phyloP scores from a whole-genome alignment of 1,140 invertebrate genomes.

The Drosophila murphyi region DNA sequence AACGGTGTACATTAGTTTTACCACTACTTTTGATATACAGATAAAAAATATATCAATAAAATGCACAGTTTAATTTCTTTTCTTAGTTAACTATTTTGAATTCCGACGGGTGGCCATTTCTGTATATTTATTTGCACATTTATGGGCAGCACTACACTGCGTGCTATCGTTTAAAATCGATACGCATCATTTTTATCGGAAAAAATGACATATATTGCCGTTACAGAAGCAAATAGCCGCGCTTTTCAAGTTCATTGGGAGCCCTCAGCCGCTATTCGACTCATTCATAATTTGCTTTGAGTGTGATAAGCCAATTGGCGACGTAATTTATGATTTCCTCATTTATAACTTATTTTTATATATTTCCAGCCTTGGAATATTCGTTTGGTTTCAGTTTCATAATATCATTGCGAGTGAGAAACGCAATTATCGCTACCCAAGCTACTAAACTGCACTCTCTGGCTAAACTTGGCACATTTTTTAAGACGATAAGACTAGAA shows the following conservation, averaged over 20 bases:
- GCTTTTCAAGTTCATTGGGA: slow-evolving; percentile 51
- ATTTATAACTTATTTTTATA: slow-evolving; percentile 30
- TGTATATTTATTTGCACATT: background rate
- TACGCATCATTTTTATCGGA: slow-evolving; percentile 5
- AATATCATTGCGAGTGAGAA: slow-evolving; percentile 38
- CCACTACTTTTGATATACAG: background rate
- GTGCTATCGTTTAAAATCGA: slow-evolving; percentile 17
- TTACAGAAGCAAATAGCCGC: slow-evolving; percentile 20
- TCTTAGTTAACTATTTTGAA: background rate
- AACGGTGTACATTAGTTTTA: slow-evolving; percentile 11
- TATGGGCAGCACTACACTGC: slow-evolving; percentile 29
- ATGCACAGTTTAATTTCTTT: background rate
- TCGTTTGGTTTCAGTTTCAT: slow-evolving; percentile 44
- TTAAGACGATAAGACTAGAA: slow-evolving; percentile 46
- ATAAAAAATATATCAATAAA: background rate
- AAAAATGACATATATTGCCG: slow-evolving; percentile 32
- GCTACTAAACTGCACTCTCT: slow-evolving; percentile 35
- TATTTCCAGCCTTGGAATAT: slow-evolving; percentile 27
- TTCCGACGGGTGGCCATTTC: background rate
- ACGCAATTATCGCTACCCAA: slow-evolving; percentile 31
- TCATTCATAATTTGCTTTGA: slow-evolving; percentile 22
- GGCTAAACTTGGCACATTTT: slow-evolving; percentile 65
- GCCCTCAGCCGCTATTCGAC: slow-evolving; percentile 7
- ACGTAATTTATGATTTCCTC: slow-evolving; percentile 34
- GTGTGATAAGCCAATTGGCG: slow-evolving; percentile 48